phyloP scores from a whole-genome alignment of 2,113 vertebrate species.

The Sclerurus mexicanus region DNA sequence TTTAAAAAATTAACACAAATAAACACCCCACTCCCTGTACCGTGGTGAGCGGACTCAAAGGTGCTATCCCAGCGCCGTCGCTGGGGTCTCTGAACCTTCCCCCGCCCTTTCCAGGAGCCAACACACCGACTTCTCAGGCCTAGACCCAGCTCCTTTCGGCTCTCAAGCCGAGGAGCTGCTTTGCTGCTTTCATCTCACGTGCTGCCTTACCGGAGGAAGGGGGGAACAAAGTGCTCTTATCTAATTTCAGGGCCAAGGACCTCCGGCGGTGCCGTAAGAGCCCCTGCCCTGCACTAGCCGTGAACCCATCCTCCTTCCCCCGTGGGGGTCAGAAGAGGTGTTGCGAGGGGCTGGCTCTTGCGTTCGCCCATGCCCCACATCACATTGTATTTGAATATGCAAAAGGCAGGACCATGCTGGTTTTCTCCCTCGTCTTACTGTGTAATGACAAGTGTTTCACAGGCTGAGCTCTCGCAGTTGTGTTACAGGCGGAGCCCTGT shows the following conservation, averaged over 20 bases:
- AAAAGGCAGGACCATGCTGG: neutral
- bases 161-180: neutral
- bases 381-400: neutral
- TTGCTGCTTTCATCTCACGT: neutral
- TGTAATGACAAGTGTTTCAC: neutral
- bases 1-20: neutral
- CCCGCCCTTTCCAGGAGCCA: neutral
- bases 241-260: slow-evolving; percentile 14
- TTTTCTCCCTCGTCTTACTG: neutral
- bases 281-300: neutral
- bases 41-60: neutral
- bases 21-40: neutral
- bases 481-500: neutral
- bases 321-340: neutral
- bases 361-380: neutral
- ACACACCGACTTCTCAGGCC: neutral
- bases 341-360: neutral
- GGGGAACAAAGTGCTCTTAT: neutral
- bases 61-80: neutral
- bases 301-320: neutral
- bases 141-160: neutral
- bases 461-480: neutral
- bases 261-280: neutral
- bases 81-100: neutral
- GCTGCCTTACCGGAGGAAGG: neutral